Evolutionary conservation across 2,113 vertebrate species (phyloP), one percentile per base, ranked within the genome.

Genomic region (Hemichromis elongatus): DNA sequence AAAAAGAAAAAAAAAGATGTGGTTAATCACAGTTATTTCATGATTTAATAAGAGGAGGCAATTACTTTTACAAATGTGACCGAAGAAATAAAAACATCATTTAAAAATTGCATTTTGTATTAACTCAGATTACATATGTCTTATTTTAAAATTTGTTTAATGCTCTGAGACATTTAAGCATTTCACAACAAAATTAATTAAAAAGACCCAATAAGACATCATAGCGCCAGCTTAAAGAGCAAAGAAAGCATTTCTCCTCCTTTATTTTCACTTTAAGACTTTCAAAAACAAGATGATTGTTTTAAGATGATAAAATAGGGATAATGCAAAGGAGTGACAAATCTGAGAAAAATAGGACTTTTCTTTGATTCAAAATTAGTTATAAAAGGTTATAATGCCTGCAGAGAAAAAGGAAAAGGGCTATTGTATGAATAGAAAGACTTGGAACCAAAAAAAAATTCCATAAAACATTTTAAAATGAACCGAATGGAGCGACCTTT

Each of bases 251-350:
- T 75, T 75, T 75, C 4, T 50, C 0, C 26, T 50, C 6, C 24
- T 7, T 0, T 19, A n/a, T 53, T 50, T 19, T 50, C 0, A 18
- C 24, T 26, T 47, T 47, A 24, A 73, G 0, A 19, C 40, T 73
- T 66, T 33, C 57, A 59, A 16, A 59, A 33, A 37, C 37, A 42
- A 42, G 45, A 70, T 45, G 7, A 26, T 50, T 50, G 68, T 75
- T 75, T 30, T 30, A 28, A 28, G 9, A 73, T 73, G 68, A 19
- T 12, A 50, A 75, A 30, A 50, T 1, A 28, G 68, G 18, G 42
- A 75, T 30, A 5, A 75, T 50, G 42, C 68, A 75, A 75, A 50
- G 0, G 2, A 75, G 10, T 30, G 42, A 50, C 50, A n/a, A 50
- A 30, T 12, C 1, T 3, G 14, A 50, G 11, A 75, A 75, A 73